phyloP scores from a whole-genome alignment of 1,140 invertebrate genomes.

The Lasioglossum baleicum region DNA sequence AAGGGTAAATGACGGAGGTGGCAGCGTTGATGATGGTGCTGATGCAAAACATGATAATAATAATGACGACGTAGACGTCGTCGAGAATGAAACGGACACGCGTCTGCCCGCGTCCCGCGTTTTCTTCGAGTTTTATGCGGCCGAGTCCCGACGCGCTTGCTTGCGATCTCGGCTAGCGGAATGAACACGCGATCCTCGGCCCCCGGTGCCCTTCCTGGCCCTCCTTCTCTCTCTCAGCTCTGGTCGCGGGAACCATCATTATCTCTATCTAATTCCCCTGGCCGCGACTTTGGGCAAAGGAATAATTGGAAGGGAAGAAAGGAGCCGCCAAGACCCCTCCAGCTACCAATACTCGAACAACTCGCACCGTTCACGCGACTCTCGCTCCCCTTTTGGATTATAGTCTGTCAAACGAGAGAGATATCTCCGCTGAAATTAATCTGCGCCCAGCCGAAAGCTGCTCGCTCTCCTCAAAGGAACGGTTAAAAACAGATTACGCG shows the following conservation, averaged over 20 bases:
- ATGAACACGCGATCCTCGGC: constrained; percentile 51
- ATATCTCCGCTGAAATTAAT: too few species aligned
- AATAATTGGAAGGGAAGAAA: constrained; percentile 3
- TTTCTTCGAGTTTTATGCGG: constrained; percentile 13
- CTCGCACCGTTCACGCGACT: constrained; percentile 13
- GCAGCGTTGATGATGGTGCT: constrained; percentile 65
- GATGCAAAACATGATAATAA: constrained; percentile 65
- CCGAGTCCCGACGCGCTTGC: constrained; percentile 11
- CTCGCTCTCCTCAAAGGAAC: too few species aligned
- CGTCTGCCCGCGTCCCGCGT: constrained; percentile 48
- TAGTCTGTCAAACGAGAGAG: too few species aligned
- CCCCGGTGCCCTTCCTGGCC: too few species aligned
- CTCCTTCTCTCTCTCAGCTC: constrained; percentile 44
- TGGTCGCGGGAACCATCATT: constrained; percentile 57
- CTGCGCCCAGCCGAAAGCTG: too few species aligned
- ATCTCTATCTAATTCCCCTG: constrained; percentile 30
- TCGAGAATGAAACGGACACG: constrained; percentile 59
- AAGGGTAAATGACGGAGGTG: constrained; percentile 64
- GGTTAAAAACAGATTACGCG: too few species aligned
- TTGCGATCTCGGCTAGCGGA: constrained; percentile 37
- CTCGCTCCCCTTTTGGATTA: background rate
- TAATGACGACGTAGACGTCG: constrained; percentile 62
- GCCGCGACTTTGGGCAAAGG: background rate
- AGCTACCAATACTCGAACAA: constrained; percentile 23
- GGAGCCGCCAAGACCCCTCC: background rate